phyloP scores from a whole-genome alignment of 2,797 vertebrate genomes.

The Acrocephalus scirpaceus region DNA sequence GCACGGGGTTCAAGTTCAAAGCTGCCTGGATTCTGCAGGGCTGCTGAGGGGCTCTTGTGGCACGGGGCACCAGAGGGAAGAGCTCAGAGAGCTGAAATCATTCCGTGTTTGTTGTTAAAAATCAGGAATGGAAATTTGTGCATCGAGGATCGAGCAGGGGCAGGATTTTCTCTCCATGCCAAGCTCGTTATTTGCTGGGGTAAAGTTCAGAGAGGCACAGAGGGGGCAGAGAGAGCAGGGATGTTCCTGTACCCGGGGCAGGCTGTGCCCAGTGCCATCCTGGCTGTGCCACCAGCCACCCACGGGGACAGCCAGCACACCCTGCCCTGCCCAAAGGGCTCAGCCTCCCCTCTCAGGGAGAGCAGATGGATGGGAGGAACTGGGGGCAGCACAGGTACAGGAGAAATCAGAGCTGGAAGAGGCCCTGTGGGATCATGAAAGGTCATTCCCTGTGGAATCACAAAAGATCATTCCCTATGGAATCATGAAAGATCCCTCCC shows the following conservation, averaged over 20 bases:
- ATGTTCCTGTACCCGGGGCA: background rate
- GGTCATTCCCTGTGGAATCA: no score
- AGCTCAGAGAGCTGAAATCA: accelerated
- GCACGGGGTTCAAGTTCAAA: background rate
- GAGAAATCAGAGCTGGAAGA: no score
- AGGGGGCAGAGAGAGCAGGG: background rate
- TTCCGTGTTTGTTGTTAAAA: accelerated
- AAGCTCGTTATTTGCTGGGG: background rate
- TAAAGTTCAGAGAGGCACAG: slow-evolving; percentile 47
- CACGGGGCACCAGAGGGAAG: background rate
- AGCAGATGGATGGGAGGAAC: no score
- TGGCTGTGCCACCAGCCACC: background rate
- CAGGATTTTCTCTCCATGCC: background rate
- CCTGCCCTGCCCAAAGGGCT: no score
- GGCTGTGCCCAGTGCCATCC: background rate
- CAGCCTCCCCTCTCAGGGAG: no score
- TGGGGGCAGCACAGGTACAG: no score
- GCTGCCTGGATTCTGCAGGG: background rate
- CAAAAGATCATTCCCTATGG: no score
- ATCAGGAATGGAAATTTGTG: background rate
- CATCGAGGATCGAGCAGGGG: background rate
- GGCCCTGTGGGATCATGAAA: no score
- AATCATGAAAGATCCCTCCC: no score
- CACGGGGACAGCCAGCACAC: no score
- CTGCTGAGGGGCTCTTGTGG: background rate